Evolutionary conservation across 2,113 vertebrate species (phyloP).

Genomic region (Osmerus mordax): DNA sequence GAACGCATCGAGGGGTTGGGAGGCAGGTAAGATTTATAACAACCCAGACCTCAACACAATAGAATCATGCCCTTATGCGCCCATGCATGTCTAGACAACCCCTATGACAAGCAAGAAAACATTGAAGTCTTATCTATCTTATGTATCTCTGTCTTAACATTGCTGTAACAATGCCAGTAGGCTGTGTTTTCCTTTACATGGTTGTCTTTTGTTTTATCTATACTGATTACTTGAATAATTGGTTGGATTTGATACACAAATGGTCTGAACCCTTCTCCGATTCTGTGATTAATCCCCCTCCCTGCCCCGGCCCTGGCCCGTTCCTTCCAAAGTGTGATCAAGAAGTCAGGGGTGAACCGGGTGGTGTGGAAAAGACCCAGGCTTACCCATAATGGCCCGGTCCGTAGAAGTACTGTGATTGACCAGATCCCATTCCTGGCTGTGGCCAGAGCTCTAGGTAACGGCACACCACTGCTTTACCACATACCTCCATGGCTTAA

Average conservation of each 20-base stretch:
- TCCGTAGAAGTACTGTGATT: slow-evolving; percentile 91
- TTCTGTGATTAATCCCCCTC: not conserved
- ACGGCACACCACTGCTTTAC: slow-evolving; percentile 2
- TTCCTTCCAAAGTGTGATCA: slow-evolving; percentile 82
- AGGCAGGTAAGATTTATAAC: slow-evolving; percentile 79
- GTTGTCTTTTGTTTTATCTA: no score
- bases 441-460: slow-evolving; percentile 85
- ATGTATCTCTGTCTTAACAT: no score
- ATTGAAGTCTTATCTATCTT: slow-evolving; percentile 5
- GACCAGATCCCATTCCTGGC: slow-evolving; percentile 97
- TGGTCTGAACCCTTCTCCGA: not conserved
- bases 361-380: slow-evolving; percentile 97
- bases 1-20: slow-evolving; percentile 95
- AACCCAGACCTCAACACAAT: not conserved
- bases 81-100: not conserved
- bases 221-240: no score
- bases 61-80: not conserved
- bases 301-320: not conserved
- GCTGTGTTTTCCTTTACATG: no score
- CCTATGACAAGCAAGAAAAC: not conserved
- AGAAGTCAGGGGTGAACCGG: slow-evolving; percentile 94
- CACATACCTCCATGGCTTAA: slow-evolving; percentile 57
- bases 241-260: no score
- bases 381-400: slow-evolving; percentile 89
- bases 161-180: not conserved